Evolutionary conservation across 2,113 vertebrate species (phyloP).

Genomic region (Bathybates hornii): DNA sequence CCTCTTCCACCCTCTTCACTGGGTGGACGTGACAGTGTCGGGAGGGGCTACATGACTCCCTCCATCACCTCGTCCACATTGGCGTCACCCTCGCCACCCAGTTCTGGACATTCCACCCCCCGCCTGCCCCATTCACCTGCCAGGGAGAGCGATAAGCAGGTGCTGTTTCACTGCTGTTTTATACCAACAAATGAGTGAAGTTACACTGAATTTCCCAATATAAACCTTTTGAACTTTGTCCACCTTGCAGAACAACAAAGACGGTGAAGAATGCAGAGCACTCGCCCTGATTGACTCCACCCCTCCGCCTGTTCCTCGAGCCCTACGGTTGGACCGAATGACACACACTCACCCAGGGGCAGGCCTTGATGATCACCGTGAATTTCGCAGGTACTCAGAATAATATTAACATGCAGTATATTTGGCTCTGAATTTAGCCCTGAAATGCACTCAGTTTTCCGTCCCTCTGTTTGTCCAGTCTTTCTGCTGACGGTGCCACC

Average conservation of each 20-base stretch:
- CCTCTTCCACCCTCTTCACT: conserved; percentile 75
- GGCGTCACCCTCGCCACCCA: conserved; percentile 86
- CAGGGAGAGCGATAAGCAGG: conserved; percentile 80
- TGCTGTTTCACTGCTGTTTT: background rate
- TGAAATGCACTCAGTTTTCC: background rate
- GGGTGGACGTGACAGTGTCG: conserved; percentile 67
- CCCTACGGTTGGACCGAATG: conserved; percentile 84
- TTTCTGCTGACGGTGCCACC: conserved; percentile 73
- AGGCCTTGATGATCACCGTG: conserved; percentile 82
- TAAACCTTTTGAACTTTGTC: background rate
- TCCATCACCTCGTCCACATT: conserved; percentile 88
- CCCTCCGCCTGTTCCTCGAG: conserved; percentile 82
- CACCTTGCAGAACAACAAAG: conserved; percentile 80
- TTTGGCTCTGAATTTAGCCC: background rate
- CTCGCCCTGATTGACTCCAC: conserved; percentile 81
- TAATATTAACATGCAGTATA: background rate
- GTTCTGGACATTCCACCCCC: conserved; percentile 88
- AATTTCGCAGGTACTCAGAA: conserved; percentile 77
- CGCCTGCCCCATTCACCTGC: conserved; percentile 84
- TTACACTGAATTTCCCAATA: background rate
- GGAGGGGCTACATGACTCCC: conserved; percentile 80
- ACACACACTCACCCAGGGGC: conserved; percentile 85
- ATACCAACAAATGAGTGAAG: background rate
- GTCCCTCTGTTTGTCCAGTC: conserved; percentile 37
- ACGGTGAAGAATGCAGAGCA: conserved; percentile 78